Percentiles rank a stretch among this genome's conserved stretches.
These are phyloP conservation scores for Aleiodes sp. DNA, from an alignment of 1,140 invertebrate species.

Conservation along the genomic window DNA sequence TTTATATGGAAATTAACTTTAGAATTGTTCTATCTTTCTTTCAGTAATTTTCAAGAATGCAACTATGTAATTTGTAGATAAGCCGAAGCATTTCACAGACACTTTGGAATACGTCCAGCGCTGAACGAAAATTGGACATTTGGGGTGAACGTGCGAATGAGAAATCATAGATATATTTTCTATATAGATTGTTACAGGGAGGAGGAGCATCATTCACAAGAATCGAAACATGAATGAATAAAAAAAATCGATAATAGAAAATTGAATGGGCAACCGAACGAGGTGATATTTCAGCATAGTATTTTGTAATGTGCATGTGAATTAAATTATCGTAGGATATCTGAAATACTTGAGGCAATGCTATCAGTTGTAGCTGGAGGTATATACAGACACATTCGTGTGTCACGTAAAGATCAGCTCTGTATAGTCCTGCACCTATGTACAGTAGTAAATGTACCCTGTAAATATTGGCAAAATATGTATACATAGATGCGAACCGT, in stretches of 20 bases:
- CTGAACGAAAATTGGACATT: too few relatives aligned
- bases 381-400: neutral
- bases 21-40: too few relatives aligned
- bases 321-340: conserved; percentile 3
- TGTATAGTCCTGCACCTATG: neutral
- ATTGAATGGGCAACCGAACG: too few relatives aligned
- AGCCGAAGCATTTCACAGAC: neutral
- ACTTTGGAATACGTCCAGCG: too few relatives aligned
- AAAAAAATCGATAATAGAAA: too few relatives aligned
- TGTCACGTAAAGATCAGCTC: neutral
- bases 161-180: too few relatives aligned
- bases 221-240: too few relatives aligned
- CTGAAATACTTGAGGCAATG: neutral
- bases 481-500: neutral
- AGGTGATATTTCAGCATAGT: too few relatives aligned
- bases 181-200: too few relatives aligned
- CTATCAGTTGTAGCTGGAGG: neutral
- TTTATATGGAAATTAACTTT: too few relatives aligned
- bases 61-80: neutral
- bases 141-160: too few relatives aligned
- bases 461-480: neutral
- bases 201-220: too few relatives aligned
- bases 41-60: neutral
- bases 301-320: neutral
- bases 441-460: neutral